Evolutionary conservation across 2,113 vertebrate species (phyloP).

Genomic region (Mus spicilegus): DNA sequence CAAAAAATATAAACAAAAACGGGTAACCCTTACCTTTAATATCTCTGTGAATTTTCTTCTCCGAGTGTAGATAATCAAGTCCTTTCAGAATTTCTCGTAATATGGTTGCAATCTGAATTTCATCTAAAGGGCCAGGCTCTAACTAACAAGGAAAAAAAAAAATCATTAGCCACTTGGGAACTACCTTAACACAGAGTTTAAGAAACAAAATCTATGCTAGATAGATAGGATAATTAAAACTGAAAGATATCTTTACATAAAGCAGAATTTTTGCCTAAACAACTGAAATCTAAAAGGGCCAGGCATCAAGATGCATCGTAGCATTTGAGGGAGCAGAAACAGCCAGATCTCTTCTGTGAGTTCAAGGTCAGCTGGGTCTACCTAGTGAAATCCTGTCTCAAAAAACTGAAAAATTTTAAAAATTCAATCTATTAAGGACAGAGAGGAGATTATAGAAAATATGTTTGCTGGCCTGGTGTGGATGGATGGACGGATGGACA

Average conservation of each 20-base stretch:
- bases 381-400: neutral
- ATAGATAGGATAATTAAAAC: neutral
- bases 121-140: constrained; percentile 96
- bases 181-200: neutral
- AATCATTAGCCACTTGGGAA: neutral
- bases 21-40: constrained; percentile 93
- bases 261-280: neutral
- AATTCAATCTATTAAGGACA: too few species aligned
- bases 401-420: neutral
- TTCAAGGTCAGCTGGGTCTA: neutral
- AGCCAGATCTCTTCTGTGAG: neutral
- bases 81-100: constrained; percentile 98
- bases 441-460: neutral
- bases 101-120: constrained; percentile 97
- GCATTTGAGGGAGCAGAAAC: neutral
- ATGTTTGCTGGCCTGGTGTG: neutral
- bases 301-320: neutral
- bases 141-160: constrained; percentile 86
- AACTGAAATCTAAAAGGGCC: constrained; percentile 13
- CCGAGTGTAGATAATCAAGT: constrained; percentile 98
- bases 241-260: neutral
- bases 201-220: neutral
- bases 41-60: constrained; percentile 99
- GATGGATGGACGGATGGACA: too few species aligned
- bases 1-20: neutral